Evolutionary conservation across 1,140 invertebrate species (phyloP).

Genomic region (Solenopsis fugax): DNA sequence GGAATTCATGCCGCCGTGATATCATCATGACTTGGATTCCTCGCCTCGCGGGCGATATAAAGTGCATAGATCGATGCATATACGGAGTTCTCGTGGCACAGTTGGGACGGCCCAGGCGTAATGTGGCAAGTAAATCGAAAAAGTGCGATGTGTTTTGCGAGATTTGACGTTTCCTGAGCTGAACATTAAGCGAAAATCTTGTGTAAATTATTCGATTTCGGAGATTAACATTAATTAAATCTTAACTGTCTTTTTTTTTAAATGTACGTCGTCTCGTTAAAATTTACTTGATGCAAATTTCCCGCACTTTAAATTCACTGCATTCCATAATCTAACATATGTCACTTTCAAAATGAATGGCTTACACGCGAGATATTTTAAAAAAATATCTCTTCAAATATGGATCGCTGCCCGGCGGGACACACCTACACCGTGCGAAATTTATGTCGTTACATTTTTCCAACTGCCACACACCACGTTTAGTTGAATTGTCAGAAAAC

Average conservation of each 20-base stretch:
- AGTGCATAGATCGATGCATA: constrained; percentile 23
- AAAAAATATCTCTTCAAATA: constrained; percentile 36
- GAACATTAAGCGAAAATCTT: background rate
- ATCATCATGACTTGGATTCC: constrained; percentile 25
- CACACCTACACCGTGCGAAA: background rate
- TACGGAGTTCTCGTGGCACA: background rate
- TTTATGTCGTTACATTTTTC: constrained; percentile 32
- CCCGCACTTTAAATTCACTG: constrained; percentile 9
- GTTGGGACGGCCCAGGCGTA: background rate
- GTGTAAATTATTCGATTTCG: background rate
- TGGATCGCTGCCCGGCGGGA: background rate
- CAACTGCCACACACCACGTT: background rate
- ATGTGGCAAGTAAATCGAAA: background rate
- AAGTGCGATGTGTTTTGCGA: background rate
- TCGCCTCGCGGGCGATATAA: constrained; percentile 43
- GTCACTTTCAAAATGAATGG: constrained; percentile 29
- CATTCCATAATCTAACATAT: constrained; percentile 16
- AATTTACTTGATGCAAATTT: background rate
- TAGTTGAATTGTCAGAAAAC: constrained; percentile 22
- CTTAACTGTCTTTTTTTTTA: background rate
- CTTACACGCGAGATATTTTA: constrained; percentile 3
- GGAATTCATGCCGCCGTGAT: constrained; percentile 22
- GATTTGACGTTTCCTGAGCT: constrained; percentile 1
- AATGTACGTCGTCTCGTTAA: constrained; percentile 1
- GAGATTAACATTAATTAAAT: background rate